phyloP scores from a whole-genome alignment of 2,888 invertebrate species.

The Dromius quadrimaculatus region DNA sequence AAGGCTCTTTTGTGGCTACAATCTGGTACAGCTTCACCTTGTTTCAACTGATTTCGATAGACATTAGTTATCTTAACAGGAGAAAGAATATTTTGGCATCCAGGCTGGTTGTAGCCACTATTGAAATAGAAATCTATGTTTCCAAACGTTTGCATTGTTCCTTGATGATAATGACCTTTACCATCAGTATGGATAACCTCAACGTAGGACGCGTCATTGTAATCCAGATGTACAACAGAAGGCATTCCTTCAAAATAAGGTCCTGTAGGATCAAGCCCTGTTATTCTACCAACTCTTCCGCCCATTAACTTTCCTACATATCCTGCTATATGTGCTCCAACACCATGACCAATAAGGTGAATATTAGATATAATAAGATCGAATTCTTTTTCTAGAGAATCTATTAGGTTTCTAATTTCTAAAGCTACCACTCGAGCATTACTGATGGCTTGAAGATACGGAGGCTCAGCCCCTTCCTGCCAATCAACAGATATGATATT shows the following conservation, averaged over 20 bases:
- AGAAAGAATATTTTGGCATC: slow-evolving; percentile 59
- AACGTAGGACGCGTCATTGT: slow-evolving; percentile 70
- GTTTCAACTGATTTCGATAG: slow-evolving; percentile 59
- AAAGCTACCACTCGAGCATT: slow-evolving; percentile 72
- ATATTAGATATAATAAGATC: slow-evolving; percentile 58
- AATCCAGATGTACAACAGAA: slow-evolving; percentile 68
- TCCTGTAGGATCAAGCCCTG: slow-evolving; percentile 73
- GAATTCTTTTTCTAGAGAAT: slow-evolving; percentile 60
- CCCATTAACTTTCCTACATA: slow-evolving; percentile 65
- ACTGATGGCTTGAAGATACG: slow-evolving; percentile 71
- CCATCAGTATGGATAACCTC: slow-evolving; percentile 73
- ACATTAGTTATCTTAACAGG: slow-evolving; percentile 59
- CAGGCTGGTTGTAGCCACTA: slow-evolving; percentile 63
- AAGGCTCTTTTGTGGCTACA: slow-evolving; percentile 66
- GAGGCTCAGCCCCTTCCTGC: slow-evolving; percentile 68
- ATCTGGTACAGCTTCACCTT: slow-evolving; percentile 63
- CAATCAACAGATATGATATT: slow-evolving; percentile 70
- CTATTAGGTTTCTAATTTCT: slow-evolving; percentile 66
- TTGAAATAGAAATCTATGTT: slow-evolving; percentile 66
- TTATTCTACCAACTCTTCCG: slow-evolving; percentile 61
- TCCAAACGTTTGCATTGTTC: slow-evolving; percentile 62
- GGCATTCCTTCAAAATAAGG: slow-evolving; percentile 71
- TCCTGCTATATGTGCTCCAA: slow-evolving; percentile 70
- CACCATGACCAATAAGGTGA: slow-evolving; percentile 69
- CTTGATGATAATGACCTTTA: slow-evolving; percentile 58